A percentile compares a stretch with the other conserved stretches of the same genome.
Conservation (phyloP, 2,797 vertebrate species). For the Myotis planiceps region DNA sequence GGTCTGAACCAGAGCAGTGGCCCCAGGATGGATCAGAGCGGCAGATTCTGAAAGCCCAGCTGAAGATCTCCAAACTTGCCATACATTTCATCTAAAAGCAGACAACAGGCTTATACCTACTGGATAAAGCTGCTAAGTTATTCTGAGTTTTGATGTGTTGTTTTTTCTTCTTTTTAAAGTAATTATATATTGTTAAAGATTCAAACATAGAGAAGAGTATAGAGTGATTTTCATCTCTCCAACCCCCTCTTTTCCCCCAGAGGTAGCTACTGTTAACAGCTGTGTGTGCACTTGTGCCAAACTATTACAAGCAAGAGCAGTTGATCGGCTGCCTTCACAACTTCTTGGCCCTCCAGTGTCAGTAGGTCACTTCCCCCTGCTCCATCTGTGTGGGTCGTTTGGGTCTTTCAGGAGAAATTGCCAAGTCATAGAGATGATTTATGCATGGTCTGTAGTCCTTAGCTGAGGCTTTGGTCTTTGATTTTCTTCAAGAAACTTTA, state of each 20-base stretch:
- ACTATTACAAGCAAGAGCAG: background rate
- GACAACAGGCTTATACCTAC: background rate
- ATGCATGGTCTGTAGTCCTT: background rate
- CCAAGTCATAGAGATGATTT: background rate
- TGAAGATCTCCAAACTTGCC: background rate
- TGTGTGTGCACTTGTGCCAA: background rate
- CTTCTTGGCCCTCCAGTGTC: background rate
- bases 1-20: background rate
- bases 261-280: background rate
- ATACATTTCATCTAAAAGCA: background rate
- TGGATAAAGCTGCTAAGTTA: background rate
- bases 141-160: background rate
- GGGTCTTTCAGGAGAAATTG: background rate
- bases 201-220: background rate
- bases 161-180: background rate
- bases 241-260: background rate
- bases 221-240: background rate
- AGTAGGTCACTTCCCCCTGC: background rate
- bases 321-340: background rate
- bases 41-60: background rate
- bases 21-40: too few relatives aligned
- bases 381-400: background rate
- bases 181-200: background rate
- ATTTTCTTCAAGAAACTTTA: constrained; percentile 20
- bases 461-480: background rate